These are phyloP conservation scores for Smithornis capensis DNA, from an alignment of 2,113 vertebrate genomes.

Conservation along the genomic window DNA sequence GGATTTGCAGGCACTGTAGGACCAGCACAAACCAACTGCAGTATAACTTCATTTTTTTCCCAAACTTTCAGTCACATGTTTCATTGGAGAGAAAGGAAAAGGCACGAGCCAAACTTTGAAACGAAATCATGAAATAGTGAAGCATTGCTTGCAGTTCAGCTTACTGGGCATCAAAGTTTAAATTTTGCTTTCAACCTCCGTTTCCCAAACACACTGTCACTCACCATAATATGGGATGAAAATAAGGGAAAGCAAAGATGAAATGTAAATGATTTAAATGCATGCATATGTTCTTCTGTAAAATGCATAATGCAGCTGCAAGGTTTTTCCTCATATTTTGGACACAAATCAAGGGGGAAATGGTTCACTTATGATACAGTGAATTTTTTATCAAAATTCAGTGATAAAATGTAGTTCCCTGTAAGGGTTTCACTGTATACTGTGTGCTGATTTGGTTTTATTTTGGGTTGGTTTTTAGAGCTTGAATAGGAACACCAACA, in stretches of 20 bases:
- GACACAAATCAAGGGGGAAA: conserved; percentile 67
- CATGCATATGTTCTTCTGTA: conserved; percentile 65
- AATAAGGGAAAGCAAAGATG: conserved; percentile 59
- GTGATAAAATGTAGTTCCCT: neutral
- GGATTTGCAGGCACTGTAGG: neutral
- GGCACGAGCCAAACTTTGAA: conserved; percentile 23
- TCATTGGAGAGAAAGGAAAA: neutral
- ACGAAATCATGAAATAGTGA: conserved; percentile 18
- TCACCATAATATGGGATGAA: conserved; percentile 33
- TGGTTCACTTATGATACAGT: conserved; percentile 33
- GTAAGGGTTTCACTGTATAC: neutral
- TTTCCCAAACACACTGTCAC: conserved; percentile 24
- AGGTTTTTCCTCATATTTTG: conserved; percentile 55
- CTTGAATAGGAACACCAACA: neutral
- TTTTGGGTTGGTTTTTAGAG: neutral
- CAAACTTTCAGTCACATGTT: neutral
- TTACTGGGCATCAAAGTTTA: conserved; percentile 63
- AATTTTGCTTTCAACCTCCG: conserved; percentile 46
- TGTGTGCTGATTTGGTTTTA: neutral
- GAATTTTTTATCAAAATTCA: conserved; percentile 59
- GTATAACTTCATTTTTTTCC: neutral
- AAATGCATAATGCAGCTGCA: conserved; percentile 67
- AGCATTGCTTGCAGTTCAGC: conserved; percentile 25
- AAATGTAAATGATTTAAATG: conserved; percentile 71
- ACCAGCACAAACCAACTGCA: neutral